phyloP scores from a whole-genome alignment of 1,140 invertebrate genomes.

The Lucilia sericata region DNA sequence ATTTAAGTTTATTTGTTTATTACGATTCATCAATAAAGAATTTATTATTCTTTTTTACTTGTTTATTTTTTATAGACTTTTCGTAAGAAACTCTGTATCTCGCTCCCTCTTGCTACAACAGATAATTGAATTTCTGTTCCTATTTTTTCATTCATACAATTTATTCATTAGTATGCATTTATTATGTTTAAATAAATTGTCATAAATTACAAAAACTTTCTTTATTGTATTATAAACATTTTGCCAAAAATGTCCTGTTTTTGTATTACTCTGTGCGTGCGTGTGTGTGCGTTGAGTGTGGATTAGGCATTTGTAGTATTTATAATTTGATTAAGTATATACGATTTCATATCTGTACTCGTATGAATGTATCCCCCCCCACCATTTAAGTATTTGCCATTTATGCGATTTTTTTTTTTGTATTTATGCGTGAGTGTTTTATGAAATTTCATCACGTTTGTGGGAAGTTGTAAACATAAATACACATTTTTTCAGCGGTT shows the following conservation, averaged over 20 bases:
- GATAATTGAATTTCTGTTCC: conserved; percentile 12
- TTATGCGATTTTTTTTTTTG: conserved; percentile 15
- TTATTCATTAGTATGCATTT: conserved; percentile 11
- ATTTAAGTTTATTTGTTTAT: conserved; percentile 18
- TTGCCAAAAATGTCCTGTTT: conserved; percentile 42
- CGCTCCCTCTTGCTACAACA: no score
- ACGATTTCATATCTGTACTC: background rate
- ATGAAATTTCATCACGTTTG: conserved; percentile 36
- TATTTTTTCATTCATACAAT: background rate
- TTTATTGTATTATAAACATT: background rate
- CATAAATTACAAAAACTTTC: conserved; percentile 25
- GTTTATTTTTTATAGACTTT: background rate
- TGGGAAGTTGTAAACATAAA: conserved; percentile 43
- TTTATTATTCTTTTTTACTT: background rate
- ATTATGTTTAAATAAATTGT: background rate
- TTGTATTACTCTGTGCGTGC: background rate
- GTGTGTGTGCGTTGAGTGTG: background rate
- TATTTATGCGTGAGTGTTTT: conserved; percentile 30
- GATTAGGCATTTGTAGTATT: background rate
- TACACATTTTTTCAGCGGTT: conserved; percentile 13
- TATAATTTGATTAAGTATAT: background rate
- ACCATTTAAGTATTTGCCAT: conserved; percentile 7
- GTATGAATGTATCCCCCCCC: background rate
- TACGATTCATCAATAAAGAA: conserved; percentile 39
- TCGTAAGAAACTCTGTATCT: background rate